Conservation (phyloP, 2,113 vertebrate species). For the Bungarus multicinctus region DNA sequence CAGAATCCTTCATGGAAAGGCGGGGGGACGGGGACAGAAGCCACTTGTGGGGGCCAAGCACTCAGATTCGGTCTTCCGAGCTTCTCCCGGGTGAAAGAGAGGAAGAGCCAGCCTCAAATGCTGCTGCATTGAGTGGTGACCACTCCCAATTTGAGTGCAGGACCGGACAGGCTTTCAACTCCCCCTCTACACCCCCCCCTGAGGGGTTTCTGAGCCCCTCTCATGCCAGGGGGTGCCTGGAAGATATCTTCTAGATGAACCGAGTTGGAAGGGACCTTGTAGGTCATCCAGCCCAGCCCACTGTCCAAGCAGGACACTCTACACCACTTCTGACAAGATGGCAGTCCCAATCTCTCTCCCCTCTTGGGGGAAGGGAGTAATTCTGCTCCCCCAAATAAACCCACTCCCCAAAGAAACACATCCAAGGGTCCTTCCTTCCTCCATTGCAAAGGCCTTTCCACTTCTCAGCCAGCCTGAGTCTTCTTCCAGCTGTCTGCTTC, state of each 20-base stretch:
- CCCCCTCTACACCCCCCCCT: no score
- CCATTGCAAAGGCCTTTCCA: not conserved
- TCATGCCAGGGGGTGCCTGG: not conserved
- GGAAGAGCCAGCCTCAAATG: not conserved
- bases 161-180: no score
- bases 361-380: not conserved
- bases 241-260: not conserved
- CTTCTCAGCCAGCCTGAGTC: not conserved
- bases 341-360: not conserved
- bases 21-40: not conserved
- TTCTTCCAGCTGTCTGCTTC: not conserved
- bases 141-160: not conserved
- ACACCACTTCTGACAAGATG: no score
- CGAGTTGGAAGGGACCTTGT: no score
- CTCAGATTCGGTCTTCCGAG: not conserved
- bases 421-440: not conserved
- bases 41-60: not conserved
- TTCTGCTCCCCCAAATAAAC: not conserved
- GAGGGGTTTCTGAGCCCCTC: not conserved
- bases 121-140: not conserved
- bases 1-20: not conserved
- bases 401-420: not conserved
- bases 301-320: no score
- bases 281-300: no score
- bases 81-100: rapidly evolving